Conservation (phyloP, 2,797 vertebrate genomes). For the Typhlichthys subterraneus region DNA sequence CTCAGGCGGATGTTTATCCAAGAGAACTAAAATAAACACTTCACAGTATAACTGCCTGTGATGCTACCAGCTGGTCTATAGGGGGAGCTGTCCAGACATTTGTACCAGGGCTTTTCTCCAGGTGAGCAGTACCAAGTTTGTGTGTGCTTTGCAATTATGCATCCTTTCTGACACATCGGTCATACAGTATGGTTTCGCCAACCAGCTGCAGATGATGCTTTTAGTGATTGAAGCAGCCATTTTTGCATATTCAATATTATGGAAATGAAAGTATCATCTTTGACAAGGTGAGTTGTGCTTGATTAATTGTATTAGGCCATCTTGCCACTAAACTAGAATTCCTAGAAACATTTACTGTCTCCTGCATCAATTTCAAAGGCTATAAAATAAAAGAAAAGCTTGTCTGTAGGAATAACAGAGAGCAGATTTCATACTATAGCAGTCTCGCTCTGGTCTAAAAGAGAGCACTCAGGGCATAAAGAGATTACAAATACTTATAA, state of each 20-base stretch:
- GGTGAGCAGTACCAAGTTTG: not conserved
- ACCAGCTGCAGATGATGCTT: too few species aligned
- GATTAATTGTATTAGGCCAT: not conserved
- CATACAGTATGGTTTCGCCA: not conserved
- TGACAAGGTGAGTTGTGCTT: too few species aligned
- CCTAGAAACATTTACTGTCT: slow-evolving; percentile 21
- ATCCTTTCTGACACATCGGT: not conserved
- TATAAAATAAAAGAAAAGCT: slow-evolving; percentile 19
- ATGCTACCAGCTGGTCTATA: not conserved
- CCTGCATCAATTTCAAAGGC: slow-evolving; percentile 34
- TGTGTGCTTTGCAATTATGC: not conserved
- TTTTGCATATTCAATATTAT: too few species aligned
- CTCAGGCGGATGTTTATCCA: slow-evolving; percentile 17
- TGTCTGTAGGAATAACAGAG: not conserved
- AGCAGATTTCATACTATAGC: not conserved
- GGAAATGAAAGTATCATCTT: too few species aligned
- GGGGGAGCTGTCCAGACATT: slow-evolving; percentile 1
- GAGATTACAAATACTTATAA: not conserved
- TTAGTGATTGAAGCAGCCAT: too few species aligned
- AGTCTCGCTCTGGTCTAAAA: slow-evolving; percentile 9
- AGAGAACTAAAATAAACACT: slow-evolving; percentile 3
- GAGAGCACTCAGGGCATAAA: not conserved
- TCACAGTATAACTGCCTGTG: not conserved
- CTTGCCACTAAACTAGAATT: not conserved
- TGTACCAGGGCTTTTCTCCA: not conserved